Evolutionary conservation across 2,113 vertebrate genomes (phyloP).

Genomic region (Grammomys dolichurus): DNA sequence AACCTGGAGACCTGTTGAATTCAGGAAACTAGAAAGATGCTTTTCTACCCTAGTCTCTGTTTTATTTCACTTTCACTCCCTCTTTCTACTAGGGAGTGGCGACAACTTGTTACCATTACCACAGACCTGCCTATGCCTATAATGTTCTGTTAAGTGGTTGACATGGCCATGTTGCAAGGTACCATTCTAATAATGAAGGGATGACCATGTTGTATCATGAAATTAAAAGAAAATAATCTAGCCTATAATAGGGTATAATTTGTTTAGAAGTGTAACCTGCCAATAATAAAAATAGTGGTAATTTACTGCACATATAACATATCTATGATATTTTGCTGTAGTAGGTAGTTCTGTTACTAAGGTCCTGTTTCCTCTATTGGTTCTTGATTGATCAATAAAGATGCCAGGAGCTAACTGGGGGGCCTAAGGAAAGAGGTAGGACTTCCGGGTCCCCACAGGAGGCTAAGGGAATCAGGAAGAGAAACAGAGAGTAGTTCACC

Average conservation of each 20-base stretch:
- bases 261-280: slow-evolving; percentile 20
- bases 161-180: not conserved
- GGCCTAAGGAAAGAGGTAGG: no score
- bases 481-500: no score
- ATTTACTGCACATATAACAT: not conserved
- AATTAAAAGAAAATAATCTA: not conserved
- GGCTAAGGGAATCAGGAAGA: no score
- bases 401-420: no score
- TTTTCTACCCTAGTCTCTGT: not conserved
- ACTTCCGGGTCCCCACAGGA: no score
- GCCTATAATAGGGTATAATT: not conserved
- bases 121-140: not conserved
- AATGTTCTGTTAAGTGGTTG: not conserved
- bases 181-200: not conserved
- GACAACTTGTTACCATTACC: not conserved
- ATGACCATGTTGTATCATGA: not conserved
- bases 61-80: not conserved
- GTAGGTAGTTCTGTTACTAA: no score
- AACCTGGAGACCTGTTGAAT: not conserved
- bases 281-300: slow-evolving; percentile 30
- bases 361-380: no score
- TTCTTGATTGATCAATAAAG: no score
- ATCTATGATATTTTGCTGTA: not conserved
- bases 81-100: not conserved
- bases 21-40: not conserved